A percentile compares a stretch with the other conserved stretches of the same genome.
Conservation (phyloP, 2,888 invertebrate genomes). For the Caenorhabditis zanzibari region DNA sequence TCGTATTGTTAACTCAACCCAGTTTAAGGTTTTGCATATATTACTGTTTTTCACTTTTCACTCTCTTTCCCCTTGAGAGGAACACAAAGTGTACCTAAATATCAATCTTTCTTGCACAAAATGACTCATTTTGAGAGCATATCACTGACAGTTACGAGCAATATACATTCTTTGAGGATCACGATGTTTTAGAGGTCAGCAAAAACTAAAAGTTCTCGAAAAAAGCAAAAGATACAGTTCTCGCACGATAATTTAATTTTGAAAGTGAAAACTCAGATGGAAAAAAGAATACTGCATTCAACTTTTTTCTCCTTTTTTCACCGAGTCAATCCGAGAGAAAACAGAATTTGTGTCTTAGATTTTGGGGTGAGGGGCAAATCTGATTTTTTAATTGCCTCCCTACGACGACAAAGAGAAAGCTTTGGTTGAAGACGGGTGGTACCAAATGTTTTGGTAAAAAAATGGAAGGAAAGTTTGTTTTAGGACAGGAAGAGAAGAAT, state of each 20-base stretch:
- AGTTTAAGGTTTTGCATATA: slow-evolving; percentile 48
- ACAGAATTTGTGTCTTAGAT: slow-evolving; percentile 7
- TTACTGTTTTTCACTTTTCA: slow-evolving; percentile 27
- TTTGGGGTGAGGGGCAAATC: slow-evolving; percentile 16
- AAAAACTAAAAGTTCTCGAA: too few relatives aligned
- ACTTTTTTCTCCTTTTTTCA: slow-evolving; percentile 1
- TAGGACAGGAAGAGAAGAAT: neutral
- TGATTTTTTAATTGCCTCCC: slow-evolving; percentile 30
- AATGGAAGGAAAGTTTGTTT: slow-evolving; percentile 8
- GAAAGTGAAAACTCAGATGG: neutral
- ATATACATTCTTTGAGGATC: too few relatives aligned
- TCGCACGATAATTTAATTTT: neutral
- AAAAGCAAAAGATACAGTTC: too few relatives aligned
- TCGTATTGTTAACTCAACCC: slow-evolving; percentile 4
- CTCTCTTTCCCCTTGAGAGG: slow-evolving; percentile 4
- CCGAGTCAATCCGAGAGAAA: slow-evolving; percentile 10
- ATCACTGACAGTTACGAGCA: slow-evolving; percentile 1
- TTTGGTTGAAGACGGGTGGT: slow-evolving; percentile 16
- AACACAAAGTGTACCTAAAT: slow-evolving; percentile 35
- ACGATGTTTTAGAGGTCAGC: too few relatives aligned
- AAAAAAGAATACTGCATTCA: neutral
- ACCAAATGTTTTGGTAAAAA: slow-evolving; percentile 39
- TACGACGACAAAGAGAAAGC: neutral
- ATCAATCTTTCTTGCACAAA: slow-evolving; percentile 39
- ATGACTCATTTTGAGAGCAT: slow-evolving; percentile 32